Evolutionary conservation across 23 tunicate genomes (phyloP), one percentile per base, ranked within the genome.

Genomic region (Ascidia mentula): DNA sequence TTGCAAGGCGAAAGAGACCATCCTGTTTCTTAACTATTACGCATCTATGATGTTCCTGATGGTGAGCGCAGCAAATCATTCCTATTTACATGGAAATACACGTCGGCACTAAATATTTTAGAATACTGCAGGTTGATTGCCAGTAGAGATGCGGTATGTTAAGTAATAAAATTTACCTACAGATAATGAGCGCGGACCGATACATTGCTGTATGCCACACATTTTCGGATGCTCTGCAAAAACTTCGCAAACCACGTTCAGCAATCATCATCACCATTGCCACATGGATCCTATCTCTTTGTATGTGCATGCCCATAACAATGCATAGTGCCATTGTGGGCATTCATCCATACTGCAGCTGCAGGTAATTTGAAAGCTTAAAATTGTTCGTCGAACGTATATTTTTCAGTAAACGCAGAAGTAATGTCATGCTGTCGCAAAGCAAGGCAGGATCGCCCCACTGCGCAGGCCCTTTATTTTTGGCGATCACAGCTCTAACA

Each of bases 121-220:
- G 53, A 9, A 42, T 42, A 42, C 53, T 42, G 53, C 53, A 42
- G 53, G 12, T n/a, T n/a, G n/a, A n/a, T n/a, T n/a, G n/a, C n/a
- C n/a, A n/a, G n/a, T n/a, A n/a, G n/a, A n/a, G n/a, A n/a, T n/a
- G n/a, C n/a, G n/a, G n/a, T n/a, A n/a, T n/a, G n/a, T n/a, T 42
- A 42, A 9, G 15, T 42, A 9, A 12, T 42, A 42, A 42, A 9
- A 42, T 42, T 15, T 42, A 9, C 15, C 15, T 42, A 42, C 15
- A 86, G 90, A 46, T 91, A 26, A 91, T 91, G 97, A 79, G 85
- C 60, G 34, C 87, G 8, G 97, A 91, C 73, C 83, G 97, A 6
- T 91, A 86, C 79, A 82, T 91, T 37, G 97, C 97, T 6, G 89
- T 91, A 34, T 91, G 97, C 61, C 97, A 91, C 65, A 40, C 84